These are phyloP conservation scores for Sparidentex hasta DNA, from an alignment of 2,797 vertebrate species.

Conservation along the genomic window DNA sequence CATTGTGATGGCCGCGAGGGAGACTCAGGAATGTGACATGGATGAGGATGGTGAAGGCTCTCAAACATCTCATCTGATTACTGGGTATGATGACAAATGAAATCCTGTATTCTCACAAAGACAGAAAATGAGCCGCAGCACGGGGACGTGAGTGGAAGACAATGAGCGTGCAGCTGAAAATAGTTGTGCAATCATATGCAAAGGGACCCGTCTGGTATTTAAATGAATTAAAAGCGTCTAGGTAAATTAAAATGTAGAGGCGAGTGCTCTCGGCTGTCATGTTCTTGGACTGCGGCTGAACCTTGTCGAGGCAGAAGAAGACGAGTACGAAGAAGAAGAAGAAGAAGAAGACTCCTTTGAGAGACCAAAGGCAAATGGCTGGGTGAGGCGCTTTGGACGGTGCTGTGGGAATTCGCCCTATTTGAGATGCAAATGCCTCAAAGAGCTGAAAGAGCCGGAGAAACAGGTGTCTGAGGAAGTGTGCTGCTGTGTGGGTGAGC, in stretches of 20 bases:
- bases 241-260: constrained; percentile 34
- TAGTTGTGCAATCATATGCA: constrained; percentile 6
- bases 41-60: constrained; percentile 6
- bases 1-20: constrained; percentile 2
- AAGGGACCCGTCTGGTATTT: neutral
- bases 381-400: constrained; percentile 48
- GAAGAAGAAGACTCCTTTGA: constrained; percentile 66
- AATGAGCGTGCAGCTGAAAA: neutral
- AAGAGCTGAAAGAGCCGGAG: constrained; percentile 83
- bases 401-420: constrained; percentile 78
- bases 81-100: constrained; percentile 8
- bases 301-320: constrained; percentile 32
- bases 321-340: constrained; percentile 45
- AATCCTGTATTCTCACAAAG: neutral
- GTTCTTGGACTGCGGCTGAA: constrained; percentile 64
- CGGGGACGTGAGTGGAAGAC: neutral
- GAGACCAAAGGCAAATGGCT: constrained; percentile 59
- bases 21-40: constrained; percentile 5
- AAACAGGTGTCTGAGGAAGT: constrained; percentile 87
- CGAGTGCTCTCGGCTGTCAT: constrained; percentile 36
- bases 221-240: neutral
- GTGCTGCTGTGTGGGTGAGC: constrained; percentile 58
- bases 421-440: constrained; percentile 87
- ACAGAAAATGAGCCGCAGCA: constrained; percentile 3
- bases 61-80: neutral